These are phyloP conservation scores for Cottoperca gobio DNA, from an alignment of 2,797 vertebrate species.

Conservation along the genomic window DNA sequence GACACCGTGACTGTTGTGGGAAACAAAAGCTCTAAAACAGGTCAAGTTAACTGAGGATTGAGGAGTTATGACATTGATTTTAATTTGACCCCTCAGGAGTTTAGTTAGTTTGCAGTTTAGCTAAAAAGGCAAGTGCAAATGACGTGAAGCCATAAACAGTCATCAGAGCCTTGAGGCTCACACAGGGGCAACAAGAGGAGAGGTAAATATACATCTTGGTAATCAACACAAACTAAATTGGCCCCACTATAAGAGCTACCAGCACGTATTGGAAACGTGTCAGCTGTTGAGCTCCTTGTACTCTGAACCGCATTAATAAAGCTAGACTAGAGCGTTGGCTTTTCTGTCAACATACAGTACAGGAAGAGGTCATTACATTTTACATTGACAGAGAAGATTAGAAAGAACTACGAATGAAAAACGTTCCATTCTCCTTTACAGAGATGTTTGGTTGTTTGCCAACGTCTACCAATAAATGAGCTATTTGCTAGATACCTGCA, in stretches of 20 bases:
- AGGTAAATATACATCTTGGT: background rate
- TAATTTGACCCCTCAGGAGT: background rate
- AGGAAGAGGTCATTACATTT: background rate
- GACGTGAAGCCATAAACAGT: conserved; percentile 2
- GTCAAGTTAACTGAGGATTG: background rate
- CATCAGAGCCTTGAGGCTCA: conserved; percentile 1
- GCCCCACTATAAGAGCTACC: background rate
- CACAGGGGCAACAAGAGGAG: background rate
- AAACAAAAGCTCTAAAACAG: conserved; percentile 5
- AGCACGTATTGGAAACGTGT: background rate
- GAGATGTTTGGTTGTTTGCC: background rate
- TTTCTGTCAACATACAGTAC: background rate
- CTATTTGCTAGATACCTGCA: background rate
- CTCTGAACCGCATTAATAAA: background rate
- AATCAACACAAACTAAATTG: background rate
- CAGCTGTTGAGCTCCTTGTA: background rate
- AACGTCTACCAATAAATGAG: background rate
- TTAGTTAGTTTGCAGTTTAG: background rate
- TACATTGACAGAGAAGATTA: background rate
- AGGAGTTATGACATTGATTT: conserved; percentile 10
- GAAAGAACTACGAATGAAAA: background rate
- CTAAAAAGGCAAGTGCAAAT: conserved; percentile 8
- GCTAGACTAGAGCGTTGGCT: background rate
- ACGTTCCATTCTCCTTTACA: background rate
- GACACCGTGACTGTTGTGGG: background rate